Conservation (phyloP, 2,113 vertebrate genomes). For the Cyrtonyx montezumae region DNA sequence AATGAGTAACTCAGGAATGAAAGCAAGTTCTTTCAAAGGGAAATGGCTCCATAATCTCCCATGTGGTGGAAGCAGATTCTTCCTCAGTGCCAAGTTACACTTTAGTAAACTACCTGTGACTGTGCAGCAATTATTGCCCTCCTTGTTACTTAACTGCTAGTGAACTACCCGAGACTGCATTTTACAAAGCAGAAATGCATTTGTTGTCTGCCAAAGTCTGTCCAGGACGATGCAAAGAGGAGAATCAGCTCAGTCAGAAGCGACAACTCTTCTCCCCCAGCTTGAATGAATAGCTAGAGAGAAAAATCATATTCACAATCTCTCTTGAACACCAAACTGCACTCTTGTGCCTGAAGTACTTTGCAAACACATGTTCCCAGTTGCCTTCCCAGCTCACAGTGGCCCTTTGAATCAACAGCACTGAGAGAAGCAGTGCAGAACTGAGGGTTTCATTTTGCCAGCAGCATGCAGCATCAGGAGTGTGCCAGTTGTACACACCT, state of each 20-base stretch:
- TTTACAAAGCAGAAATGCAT: background rate
- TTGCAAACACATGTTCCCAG: constrained; percentile 26
- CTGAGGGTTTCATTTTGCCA: constrained; percentile 44
- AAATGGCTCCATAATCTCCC: constrained; percentile 38
- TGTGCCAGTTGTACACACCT: constrained; percentile 65
- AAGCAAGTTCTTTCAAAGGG: background rate
- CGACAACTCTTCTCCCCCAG: background rate
- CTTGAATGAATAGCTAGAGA: background rate
- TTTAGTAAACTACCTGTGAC: background rate
- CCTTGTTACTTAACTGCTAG: background rate
- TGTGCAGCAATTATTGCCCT: background rate
- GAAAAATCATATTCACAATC: background rate
- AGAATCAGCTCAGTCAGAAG: background rate
- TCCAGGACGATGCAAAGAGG: background rate
- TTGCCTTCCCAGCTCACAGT: constrained; percentile 23
- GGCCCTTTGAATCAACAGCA: constrained; percentile 38
- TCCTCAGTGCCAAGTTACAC: constrained; percentile 12
- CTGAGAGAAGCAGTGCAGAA: background rate
- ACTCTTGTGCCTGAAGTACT: constrained; percentile 9
- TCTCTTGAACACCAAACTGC: background rate
- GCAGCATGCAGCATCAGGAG: constrained; percentile 63
- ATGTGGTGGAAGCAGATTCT: background rate
- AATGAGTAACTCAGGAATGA: constrained; percentile 14
- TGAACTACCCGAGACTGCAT: background rate
- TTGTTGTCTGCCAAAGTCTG: rapidly evolving